A percentile compares a stretch with the other conserved stretches of the same genome.
These are phyloP conservation scores for Amphiduros pacificus DNA, from an alignment of 2,888 invertebrate genomes.

Conservation along the genomic window DNA sequence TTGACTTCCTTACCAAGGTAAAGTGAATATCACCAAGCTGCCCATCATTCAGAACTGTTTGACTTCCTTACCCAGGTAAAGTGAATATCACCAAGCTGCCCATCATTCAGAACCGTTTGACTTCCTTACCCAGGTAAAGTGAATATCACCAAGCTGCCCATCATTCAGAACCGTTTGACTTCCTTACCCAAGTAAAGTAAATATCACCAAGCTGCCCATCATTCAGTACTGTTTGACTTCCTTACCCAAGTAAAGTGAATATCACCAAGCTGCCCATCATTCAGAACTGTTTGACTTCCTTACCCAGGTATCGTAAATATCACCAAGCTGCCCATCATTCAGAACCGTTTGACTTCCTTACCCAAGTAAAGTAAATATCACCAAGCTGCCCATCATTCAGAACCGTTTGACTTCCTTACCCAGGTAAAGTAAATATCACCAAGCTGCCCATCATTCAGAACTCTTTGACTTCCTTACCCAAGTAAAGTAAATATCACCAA, in stretches of 20 bases:
- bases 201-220: constrained; percentile 75
- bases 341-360: constrained; percentile 77
- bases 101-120: constrained; percentile 80
- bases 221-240: constrained; percentile 78
- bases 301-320: constrained; percentile 64
- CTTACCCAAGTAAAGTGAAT: constrained; percentile 66
- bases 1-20: constrained; percentile 70
- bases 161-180: constrained; percentile 78
- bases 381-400: constrained; percentile 76
- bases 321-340: constrained; percentile 76
- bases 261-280: constrained; percentile 74
- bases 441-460: constrained; percentile 77
- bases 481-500: constrained; percentile 62
- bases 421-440: constrained; percentile 62
- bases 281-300: constrained; percentile 79
- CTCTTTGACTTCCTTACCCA: constrained; percentile 76
- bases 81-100: constrained; percentile 72
- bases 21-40: constrained; percentile 69
- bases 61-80: constrained; percentile 67
- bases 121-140: constrained; percentile 66
- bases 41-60: constrained; percentile 81
- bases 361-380: constrained; percentile 63
- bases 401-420: constrained; percentile 77
- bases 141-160: constrained; percentile 76
- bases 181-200: constrained; percentile 66